Conservation (phyloP, 1,140 invertebrate species). For the Trinorchestia longiramus region DNA sequence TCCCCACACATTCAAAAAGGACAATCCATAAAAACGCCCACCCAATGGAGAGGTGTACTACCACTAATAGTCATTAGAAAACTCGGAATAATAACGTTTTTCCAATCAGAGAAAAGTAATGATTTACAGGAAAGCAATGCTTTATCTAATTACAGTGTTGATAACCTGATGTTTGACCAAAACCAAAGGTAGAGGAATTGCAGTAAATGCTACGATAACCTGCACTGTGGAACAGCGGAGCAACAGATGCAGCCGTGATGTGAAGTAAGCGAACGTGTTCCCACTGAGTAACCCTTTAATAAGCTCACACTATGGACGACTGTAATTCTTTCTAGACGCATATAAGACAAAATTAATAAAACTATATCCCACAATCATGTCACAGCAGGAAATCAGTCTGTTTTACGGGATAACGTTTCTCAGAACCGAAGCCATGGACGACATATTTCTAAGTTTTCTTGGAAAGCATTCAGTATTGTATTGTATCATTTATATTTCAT, state of each 20-base stretch:
- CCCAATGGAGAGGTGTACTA: neutral
- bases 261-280: neutral
- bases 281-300: neutral
- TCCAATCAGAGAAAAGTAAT: no score
- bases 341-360: neutral
- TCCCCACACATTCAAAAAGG: neutral
- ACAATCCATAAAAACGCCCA: neutral
- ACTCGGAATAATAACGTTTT: no score
- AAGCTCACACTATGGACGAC: neutral
- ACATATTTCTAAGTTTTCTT: neutral
- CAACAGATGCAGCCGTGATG: neutral
- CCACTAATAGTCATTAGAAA: neutral
- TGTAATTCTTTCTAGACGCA: neutral
- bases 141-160: no score
- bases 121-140: no score
- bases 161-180: neutral
- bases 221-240: neutral
- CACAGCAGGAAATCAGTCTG: neutral
- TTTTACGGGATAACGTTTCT: neutral
- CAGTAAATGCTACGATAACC: neutral
- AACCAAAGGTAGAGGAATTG: neutral
- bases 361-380: neutral
- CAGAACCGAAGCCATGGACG: neutral
- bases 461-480: neutral
- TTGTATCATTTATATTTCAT: neutral